Base-by-base conservation (phyloP, 2,888 invertebrate species). In the Eulithis prunata region DNA sequence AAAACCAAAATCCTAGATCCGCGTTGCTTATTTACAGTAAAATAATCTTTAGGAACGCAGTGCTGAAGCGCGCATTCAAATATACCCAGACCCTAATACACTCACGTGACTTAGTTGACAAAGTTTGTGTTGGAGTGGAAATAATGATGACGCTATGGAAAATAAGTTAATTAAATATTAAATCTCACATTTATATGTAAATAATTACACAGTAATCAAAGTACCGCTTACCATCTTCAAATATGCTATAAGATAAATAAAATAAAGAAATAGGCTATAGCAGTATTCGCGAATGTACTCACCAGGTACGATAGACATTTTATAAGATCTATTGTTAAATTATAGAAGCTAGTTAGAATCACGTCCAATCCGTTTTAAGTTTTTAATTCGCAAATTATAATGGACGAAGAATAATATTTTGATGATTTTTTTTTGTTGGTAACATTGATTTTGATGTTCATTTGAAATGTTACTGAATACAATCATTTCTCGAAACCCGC, bases 141-240 rank as follows among this genome's bases (percentile, higher is more conserved):
- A 81, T 84, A 83, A 84, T 84, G 80, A 85, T 71, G 76, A 80
- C 82, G 82, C 83, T 84, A 80, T 83, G 83, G 80, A 80, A 83
- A 78, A 66, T 66, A 77, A 80, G 78, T 83, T 86, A 86, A 87
- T 86, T 86, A 86, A 84, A 78, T 79, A 87, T 86, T 86, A 86
- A 85, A 78, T 79, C 80, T 70, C 74, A 74, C 74, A 79, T 78
- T 76, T 76, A 77, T 78, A 80, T 78, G 80, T 78, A 80, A 83
- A 83, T 86, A 81, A 85, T 85, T 81, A 79, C 77, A 77, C 71
- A 61, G 69, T 69, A 57, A 63, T 75, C 71, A 28, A 66, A 71
- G 46, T 56, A 49, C 51, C 52, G 68, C 46, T 46, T 41, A 49
- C 56, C 62, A 68, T 54, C 21, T 51, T 47, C 10, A 59, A 55